These are phyloP conservation scores for Tachypleus tridentatus DNA, from an alignment of 1,140 invertebrate genomes.

Conservation along the genomic window DNA sequence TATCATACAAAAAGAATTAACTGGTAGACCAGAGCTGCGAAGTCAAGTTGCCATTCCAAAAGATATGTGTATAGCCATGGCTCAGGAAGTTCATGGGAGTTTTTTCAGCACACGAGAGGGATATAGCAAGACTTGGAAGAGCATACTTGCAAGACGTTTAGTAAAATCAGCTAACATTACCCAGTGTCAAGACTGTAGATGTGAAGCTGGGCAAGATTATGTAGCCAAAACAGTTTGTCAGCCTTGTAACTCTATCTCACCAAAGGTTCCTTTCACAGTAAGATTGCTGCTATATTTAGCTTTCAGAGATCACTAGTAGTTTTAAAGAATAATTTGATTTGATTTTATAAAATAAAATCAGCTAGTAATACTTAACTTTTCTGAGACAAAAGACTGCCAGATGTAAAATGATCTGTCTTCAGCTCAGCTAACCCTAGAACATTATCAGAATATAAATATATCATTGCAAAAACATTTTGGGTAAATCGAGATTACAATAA, in stretches of 20 bases:
- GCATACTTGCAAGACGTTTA: slow-evolving; percentile 14
- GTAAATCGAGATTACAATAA: too few species aligned
- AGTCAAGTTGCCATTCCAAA: slow-evolving; percentile 17
- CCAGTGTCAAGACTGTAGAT: slow-evolving; percentile 11
- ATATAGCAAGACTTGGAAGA: slow-evolving; percentile 11
- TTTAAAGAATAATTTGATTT: too few species aligned
- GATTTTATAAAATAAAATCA: too few species aligned
- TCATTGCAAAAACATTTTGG: too few species aligned
- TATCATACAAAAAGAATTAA: slow-evolving; percentile 12
- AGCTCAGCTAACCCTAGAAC: too few species aligned
- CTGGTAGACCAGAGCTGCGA: slow-evolving; percentile 13
- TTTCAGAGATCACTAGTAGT: too few species aligned
- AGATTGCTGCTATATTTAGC: neutral
- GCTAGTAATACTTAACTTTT: too few species aligned
- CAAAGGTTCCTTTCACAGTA: slow-evolving; percentile 16
- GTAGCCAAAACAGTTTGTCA: slow-evolving; percentile 12
- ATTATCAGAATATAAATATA: too few species aligned
- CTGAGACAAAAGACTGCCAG: too few species aligned
- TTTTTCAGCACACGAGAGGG: slow-evolving; percentile 14
- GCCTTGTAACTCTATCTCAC: slow-evolving; percentile 11
- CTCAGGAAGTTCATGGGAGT: slow-evolving; percentile 17
- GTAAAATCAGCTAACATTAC: slow-evolving; percentile 6
- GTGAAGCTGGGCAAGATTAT: slow-evolving; percentile 14
- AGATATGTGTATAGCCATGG: slow-evolving; percentile 16
- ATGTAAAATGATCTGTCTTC: too few species aligned